phyloP scores from a whole-genome alignment of 1,140 invertebrate species.

The Drosophila busckii region DNA sequence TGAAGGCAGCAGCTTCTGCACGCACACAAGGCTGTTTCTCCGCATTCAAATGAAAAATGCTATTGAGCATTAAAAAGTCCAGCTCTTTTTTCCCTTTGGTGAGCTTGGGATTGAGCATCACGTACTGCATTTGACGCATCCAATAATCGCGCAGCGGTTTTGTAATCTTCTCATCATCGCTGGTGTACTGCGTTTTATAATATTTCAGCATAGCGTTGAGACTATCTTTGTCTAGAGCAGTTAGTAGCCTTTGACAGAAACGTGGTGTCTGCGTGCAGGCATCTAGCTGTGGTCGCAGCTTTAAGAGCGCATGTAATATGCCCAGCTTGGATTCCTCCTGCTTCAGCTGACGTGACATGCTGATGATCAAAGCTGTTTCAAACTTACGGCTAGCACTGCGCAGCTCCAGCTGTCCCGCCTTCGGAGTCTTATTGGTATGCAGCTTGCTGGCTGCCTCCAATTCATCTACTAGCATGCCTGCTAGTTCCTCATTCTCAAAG shows the following conservation, averaged over 20 bases:
- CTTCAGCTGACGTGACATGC: slow-evolving; percentile 25
- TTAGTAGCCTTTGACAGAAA: slow-evolving; percentile 14
- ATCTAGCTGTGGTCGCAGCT: slow-evolving; percentile 22
- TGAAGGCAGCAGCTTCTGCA: slow-evolving; percentile 28
- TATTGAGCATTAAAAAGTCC: slow-evolving; percentile 4
- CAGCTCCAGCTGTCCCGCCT: slow-evolving; percentile 15
- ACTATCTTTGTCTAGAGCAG: background rate
- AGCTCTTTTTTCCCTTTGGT: slow-evolving; percentile 10
- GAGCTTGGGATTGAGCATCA: slow-evolving; percentile 14
- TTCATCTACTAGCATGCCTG: slow-evolving; percentile 23
- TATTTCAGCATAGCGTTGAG: slow-evolving; percentile 17
- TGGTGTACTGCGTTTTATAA: slow-evolving; percentile 10
- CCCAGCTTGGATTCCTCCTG: slow-evolving; percentile 18
- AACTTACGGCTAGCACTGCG: slow-evolving; percentile 21
- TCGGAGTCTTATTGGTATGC: background rate
- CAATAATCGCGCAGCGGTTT: slow-evolving; percentile 13
- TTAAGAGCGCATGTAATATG: slow-evolving; percentile 20
- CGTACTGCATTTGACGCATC: slow-evolving; percentile 38
- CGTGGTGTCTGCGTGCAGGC: slow-evolving; percentile 13
- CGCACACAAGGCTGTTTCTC: background rate
- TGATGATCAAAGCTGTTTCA: slow-evolving; percentile 19
- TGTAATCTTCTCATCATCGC: background rate
- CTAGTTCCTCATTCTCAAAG: background rate
- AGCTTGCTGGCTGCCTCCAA: slow-evolving; percentile 3
- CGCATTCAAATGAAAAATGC: slow-evolving; percentile 26